These are phyloP conservation scores for Graptemys geographica DNA, from an alignment of 2,797 vertebrate genomes.

Conservation along the genomic window DNA sequence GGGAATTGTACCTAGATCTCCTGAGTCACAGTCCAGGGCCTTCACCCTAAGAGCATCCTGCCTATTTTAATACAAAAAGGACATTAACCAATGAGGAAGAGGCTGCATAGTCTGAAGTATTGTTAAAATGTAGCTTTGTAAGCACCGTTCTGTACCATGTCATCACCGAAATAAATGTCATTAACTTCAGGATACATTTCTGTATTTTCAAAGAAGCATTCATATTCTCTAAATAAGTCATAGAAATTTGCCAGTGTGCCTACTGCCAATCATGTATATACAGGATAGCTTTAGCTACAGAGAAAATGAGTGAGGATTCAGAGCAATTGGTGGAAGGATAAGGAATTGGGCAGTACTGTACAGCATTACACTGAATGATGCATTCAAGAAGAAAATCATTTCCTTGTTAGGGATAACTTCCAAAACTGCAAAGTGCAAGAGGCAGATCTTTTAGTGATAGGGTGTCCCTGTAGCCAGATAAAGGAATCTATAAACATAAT, in stretches of 20 bases:
- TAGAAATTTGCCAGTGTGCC: conserved; percentile 55
- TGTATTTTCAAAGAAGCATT: conserved; percentile 31
- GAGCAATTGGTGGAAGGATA: not conserved
- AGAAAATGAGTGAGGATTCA: not conserved
- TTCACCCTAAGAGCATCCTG: not conserved
- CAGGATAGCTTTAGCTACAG: not conserved
- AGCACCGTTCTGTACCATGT: conserved; percentile 17
- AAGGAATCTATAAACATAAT: not conserved
- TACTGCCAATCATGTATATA: not conserved
- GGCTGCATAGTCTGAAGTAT: not conserved
- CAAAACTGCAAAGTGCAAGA: conserved; percentile 19
- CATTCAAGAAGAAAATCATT: conserved; percentile 35
- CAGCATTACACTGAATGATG: conserved; percentile 52
- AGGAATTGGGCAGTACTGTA: not conserved
- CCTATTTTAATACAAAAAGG: not conserved
- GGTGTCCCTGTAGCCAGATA: not conserved
- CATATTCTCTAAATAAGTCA: conserved; percentile 33
- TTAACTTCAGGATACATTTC: not conserved
- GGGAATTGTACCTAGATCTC: not conserved
- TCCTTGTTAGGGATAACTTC: not conserved
- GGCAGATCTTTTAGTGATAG: not conserved
- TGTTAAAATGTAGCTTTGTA: not conserved
- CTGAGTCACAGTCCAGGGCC: not conserved
- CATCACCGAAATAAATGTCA: conserved; percentile 10
- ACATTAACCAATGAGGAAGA: not conserved